Conservation (phyloP, 1,140 invertebrate genomes). For the Drusus annulatus region DNA sequence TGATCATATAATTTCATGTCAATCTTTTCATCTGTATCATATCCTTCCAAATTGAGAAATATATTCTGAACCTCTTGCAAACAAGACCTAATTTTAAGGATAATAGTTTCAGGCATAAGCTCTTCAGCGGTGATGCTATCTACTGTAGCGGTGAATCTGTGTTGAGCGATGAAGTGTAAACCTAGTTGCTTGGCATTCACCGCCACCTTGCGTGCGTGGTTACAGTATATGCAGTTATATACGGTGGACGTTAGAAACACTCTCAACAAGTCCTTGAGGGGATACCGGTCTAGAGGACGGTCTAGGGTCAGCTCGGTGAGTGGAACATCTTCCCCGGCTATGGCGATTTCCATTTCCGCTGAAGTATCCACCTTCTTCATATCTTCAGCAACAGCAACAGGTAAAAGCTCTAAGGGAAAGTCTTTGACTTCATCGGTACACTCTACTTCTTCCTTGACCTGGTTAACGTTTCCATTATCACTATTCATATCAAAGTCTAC, state of each 20-base stretch:
- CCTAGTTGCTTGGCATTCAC: conserved; percentile 86
- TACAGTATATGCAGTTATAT: conserved; percentile 84
- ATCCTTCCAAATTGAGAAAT: conserved; percentile 82
- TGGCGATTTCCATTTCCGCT: conserved; percentile 40
- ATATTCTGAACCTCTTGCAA: conserved; percentile 74
- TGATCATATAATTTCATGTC: conserved; percentile 71
- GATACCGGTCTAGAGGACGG: conserved; percentile 80
- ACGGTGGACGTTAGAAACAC: conserved; percentile 80
- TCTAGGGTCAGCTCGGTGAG: conserved; percentile 82
- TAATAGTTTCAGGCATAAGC: conserved; percentile 80
- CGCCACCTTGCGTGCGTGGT: conserved; percentile 85
- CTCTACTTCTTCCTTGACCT: conserved; percentile 1
- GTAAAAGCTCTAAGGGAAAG: conserved; percentile 26
- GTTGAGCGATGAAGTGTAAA: conserved; percentile 83
- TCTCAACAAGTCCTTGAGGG: conserved; percentile 79
- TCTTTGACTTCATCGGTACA: conserved; percentile 13
- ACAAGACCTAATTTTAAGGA: conserved; percentile 76
- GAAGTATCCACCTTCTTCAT: conserved; percentile 58
- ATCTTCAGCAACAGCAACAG: background rate
- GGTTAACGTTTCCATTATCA: conserved; percentile 5
- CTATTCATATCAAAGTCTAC: conserved; percentile 60
- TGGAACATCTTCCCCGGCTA: conserved; percentile 75
- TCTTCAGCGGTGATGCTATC: conserved; percentile 82
- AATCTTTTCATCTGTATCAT: conserved; percentile 73
- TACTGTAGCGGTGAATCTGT: conserved; percentile 81